phyloP scores from a whole-genome alignment of 2,113 vertebrate genomes.

The Nannobrachium achirus region DNA sequence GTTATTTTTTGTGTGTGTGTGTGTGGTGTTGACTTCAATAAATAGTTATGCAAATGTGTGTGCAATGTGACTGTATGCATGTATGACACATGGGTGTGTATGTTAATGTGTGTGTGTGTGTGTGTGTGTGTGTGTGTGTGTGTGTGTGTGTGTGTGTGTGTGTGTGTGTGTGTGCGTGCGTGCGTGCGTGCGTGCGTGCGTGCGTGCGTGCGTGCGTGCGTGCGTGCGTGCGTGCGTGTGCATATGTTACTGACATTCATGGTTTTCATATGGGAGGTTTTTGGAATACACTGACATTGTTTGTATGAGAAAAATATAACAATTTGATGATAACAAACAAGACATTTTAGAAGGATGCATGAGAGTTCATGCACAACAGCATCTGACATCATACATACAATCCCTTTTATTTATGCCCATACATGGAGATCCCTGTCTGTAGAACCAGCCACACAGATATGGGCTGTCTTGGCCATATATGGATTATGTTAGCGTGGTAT shows the following conservation, averaged over 20 bases:
- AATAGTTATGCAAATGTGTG: too few species aligned
- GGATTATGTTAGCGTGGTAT: too few species aligned
- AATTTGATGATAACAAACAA: slow-evolving; percentile 15
- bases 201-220: background rate
- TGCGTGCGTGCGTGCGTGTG: background rate
- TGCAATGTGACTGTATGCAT: too few species aligned
- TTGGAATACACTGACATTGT: slow-evolving; percentile 29
- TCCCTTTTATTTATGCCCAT: too few species aligned
- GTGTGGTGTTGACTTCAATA: background rate
- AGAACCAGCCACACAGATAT: too few species aligned
- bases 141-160: background rate
- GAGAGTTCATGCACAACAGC: slow-evolving; percentile 57
- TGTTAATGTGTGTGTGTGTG: background rate
- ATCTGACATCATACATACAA: too few species aligned
- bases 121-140: slow-evolving; percentile 4
- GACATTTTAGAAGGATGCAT: slow-evolving; percentile 60
- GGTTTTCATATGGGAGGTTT: background rate
- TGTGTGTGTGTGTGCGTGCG: too few species aligned
- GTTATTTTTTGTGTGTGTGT: background rate
- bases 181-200: too few species aligned
- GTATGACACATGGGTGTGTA: too few species aligned
- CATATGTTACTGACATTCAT: background rate
- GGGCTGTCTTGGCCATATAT: too few species aligned
- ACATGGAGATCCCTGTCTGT: too few species aligned
- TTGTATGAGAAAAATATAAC: slow-evolving; percentile 14